Evolutionary conservation across 2,888 invertebrate genomes (phyloP), one percentile per base, ranked within the genome.

Genomic region (Dastarcus helophoroides): DNA sequence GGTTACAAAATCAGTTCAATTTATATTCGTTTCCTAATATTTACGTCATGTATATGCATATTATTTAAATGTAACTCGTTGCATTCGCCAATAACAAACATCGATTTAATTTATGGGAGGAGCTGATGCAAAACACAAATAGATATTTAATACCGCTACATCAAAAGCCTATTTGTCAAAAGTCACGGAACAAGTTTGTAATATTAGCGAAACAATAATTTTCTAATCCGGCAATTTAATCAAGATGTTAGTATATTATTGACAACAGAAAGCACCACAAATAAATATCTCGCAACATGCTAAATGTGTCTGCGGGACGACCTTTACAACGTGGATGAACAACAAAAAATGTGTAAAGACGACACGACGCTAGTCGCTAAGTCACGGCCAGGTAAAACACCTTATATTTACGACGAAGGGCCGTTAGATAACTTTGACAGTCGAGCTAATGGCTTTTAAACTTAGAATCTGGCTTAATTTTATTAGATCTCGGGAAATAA

Each of bases 281-380:
- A 51, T 54, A 53, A 51, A 53, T 53, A 50, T 38, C 41, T 44
- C 38, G 27, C 40, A 41, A 53, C 52, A 50, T 40, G 52, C 47
- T 48, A 45, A 47, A 45, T 50, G 51, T 51, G 50, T 50, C 43
- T 44, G 41, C 39, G 38, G 43, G 36, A n/a, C 45, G 52, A 53
- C 52, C 37, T 50, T 53, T 51, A 54, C 51, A 53, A 40, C 47
- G 41, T 42, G 42, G 40, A 41, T 42, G 42, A 44, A 49, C 46
- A 46, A 44, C 46, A 44, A 48, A 44, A 47, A 50, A 41, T 42
- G 43, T 43, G 46, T 48, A 46, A 50, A 44, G 42, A 43, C 43
- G 45, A 39, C 33, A 37, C 42, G 7, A 19, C 19, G 19, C n/a
- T 6, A 17, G 19, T 7, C 19, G 6, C n/a, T 6, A 14, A 19